Conservation (phyloP, 92 coral and sea anemone genomes). For the Epizoanthus illoricatus region DNA sequence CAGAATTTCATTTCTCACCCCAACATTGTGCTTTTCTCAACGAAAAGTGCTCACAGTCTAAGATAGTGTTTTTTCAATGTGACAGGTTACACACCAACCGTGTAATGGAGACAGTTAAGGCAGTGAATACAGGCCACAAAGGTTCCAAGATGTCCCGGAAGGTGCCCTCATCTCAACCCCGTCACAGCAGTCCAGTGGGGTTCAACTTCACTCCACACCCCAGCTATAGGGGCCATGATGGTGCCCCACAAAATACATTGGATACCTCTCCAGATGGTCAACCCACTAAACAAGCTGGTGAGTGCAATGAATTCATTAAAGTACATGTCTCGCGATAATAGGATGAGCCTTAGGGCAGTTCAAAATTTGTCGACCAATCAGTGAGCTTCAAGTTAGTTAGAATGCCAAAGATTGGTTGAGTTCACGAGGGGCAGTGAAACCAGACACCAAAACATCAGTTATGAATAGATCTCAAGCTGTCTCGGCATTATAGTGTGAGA, state of each 20-base stretch:
- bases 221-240: background rate
- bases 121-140: constrained; percentile 62
- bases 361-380: too few species aligned
- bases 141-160: constrained; percentile 47
- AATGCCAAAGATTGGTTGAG: too few species aligned
- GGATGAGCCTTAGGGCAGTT: too few species aligned
- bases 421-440: too few species aligned
- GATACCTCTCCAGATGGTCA: constrained; percentile 44
- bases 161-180: constrained; percentile 18
- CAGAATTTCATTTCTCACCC: too few species aligned
- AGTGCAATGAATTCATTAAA: background rate
- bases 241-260: constrained; percentile 35
- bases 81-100: constrained; percentile 86
- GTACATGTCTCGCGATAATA: too few species aligned
- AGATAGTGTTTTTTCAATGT: too few species aligned
- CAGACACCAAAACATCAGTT: too few species aligned
- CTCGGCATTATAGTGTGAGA: too few species aligned
- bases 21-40: background rate
- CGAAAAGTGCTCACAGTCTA: background rate
- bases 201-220: constrained; percentile 68
- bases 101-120: constrained; percentile 92
- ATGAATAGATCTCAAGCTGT: too few species aligned
- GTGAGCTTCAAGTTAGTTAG: too few species aligned
- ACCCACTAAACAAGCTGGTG: background rate
- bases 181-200: constrained; percentile 51